Evolutionary conservation across 2,888 invertebrate species (phyloP).

Genomic region (Hartigia nigra): DNA sequence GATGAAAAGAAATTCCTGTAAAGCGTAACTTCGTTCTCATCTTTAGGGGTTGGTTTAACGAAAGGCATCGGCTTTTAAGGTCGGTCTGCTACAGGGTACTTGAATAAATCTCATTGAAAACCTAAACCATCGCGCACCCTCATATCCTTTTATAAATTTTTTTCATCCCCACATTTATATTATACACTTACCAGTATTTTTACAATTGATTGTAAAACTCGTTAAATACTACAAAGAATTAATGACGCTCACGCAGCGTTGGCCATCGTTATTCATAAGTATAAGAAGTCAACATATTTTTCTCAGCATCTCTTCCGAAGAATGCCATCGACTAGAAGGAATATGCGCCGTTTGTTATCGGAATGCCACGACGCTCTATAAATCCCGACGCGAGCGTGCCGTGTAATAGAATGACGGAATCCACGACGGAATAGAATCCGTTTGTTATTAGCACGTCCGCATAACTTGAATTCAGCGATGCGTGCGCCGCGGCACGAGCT

Average conservation of each 20-base stretch:
- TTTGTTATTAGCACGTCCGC: conserved; percentile 62
- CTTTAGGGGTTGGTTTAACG: not conserved
- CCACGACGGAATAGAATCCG: conserved; percentile 56
- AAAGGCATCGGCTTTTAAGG: not conserved
- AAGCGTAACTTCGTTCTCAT: not conserved
- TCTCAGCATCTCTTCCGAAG: not conserved
- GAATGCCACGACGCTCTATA: conserved; percentile 44
- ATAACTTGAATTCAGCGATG: conserved; percentile 59
- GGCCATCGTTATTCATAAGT: too few species aligned
- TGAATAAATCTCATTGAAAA: not conserved
- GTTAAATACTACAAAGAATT: not conserved
- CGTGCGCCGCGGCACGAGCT: conserved; percentile 37
- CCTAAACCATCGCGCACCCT: not conserved
- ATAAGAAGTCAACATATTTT: not conserved
- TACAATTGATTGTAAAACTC: not conserved
- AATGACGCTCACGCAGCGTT: not conserved
- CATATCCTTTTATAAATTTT: not conserved
- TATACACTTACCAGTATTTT: not conserved
- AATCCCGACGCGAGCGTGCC: conserved; percentile 39
- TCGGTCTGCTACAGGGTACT: not conserved
- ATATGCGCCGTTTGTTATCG: conserved; percentile 23
- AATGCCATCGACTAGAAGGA: not conserved
- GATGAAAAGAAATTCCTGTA: not conserved
- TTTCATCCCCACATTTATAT: not conserved
- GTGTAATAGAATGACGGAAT: conserved; percentile 54